A percentile compares a stretch with the other conserved stretches of the same genome.
Conservation (phyloP, 1,140 invertebrate genomes). For the Brachionus paranguensis region DNA sequence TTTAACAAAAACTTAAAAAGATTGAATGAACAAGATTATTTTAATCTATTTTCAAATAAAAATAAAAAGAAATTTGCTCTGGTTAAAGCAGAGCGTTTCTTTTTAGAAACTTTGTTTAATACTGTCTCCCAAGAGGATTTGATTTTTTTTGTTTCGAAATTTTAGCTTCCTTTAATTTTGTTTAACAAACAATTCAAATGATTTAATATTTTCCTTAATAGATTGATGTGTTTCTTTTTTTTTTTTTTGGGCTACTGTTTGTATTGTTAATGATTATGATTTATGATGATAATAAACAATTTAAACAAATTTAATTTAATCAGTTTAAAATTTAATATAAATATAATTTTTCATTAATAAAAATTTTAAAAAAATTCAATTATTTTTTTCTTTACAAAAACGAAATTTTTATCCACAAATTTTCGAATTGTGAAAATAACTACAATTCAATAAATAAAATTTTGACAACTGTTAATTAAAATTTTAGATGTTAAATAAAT, state of each 20-base stretch:
- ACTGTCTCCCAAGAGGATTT: not conserved
- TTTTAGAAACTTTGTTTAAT: not conserved
- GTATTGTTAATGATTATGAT: constrained; percentile 24
- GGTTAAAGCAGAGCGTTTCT: not conserved
- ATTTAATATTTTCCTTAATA: not conserved
- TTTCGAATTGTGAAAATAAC: no score
- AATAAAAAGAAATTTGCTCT: not conserved
- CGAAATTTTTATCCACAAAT: no score
- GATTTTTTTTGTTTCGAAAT: not conserved
- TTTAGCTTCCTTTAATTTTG: not conserved
- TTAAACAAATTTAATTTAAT: constrained; percentile 6
- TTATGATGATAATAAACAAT: constrained; percentile 18
- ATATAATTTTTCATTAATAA: constrained; percentile 17
- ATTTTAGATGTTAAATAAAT: no score
- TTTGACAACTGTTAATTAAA: no score
- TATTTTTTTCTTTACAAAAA: not conserved
- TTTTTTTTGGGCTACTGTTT: not conserved
- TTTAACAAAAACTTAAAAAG: not conserved
- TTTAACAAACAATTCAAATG: not conserved
- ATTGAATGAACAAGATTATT: not conserved
- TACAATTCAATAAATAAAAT: no score
- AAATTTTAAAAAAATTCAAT: not conserved
- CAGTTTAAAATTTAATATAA: constrained; percentile 13
- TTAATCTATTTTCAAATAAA: not conserved
- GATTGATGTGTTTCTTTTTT: constrained; percentile 24